Conservation (phyloP, 2,113 vertebrate species). For the Amblyornis subalaris region DNA sequence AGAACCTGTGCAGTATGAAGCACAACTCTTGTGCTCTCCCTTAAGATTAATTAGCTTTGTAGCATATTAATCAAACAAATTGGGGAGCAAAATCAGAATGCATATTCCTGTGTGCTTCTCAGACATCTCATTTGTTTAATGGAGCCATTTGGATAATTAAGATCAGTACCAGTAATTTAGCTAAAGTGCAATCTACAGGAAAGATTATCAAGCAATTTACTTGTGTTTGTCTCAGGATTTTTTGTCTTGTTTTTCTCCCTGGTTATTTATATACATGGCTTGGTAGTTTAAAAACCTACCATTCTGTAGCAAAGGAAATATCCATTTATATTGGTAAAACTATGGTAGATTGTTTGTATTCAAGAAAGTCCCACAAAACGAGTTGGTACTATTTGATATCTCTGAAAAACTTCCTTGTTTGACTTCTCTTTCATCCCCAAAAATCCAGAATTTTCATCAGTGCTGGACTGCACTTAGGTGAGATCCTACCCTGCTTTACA, state of each 20-base stretch:
- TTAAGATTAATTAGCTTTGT: conserved; percentile 38
- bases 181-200: conserved; percentile 5
- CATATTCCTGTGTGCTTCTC: not conserved
- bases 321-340: not conserved
- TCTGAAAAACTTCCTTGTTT: not conserved
- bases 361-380: not conserved
- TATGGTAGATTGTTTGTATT: not conserved
- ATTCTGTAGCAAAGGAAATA: not conserved
- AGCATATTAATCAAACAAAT: conserved; percentile 11
- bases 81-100: not conserved
- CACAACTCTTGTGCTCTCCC: not conserved
- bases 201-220: conserved; percentile 19
- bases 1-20: not conserved
- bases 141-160: conserved; percentile 46
- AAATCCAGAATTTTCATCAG: not conserved
- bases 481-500: not conserved
- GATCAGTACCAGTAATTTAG: conserved; percentile 20
- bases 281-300: not conserved
- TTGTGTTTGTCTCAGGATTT: not conserved
- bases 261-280: not conserved
- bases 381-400: not conserved
- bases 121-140: conserved; percentile 48
- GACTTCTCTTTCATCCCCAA: not conserved
- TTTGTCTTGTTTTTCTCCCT: not conserved
- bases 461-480: not conserved